Evolutionary conservation across 2,888 invertebrate genomes (phyloP), one percentile per base, ranked within the genome.

Genomic region (Lagria hirta): DNA sequence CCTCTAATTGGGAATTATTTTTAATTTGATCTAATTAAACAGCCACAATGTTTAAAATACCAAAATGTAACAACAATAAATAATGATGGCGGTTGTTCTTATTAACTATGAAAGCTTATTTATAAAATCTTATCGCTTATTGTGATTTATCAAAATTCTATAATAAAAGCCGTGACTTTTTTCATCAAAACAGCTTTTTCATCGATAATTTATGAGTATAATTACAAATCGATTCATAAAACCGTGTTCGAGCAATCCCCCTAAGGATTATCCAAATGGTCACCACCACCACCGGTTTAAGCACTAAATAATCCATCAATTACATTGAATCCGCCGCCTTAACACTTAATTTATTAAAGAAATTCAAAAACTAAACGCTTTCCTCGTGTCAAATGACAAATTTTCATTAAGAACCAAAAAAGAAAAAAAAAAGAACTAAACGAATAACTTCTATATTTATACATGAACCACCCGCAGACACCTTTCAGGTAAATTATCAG

Each of bases 401-500:
- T n/a, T n/a, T n/a, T n/a, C n/a, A n/a, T n/a, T n/a, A n/a, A n/a
- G n/a, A n/a, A n/a, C n/a, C n/a, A n/a, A n/a, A n/a, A n/a, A n/a
- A n/a, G n/a, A n/a, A n/a, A n/a, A n/a, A n/a, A n/a, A n/a, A n/a
- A n/a, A n/a, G n/a, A n/a, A n/a, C n/a, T n/a, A n/a, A n/a, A n/a
- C n/a, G n/a, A n/a, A n/a, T n/a, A n/a, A n/a, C n/a, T n/a, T n/a
- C n/a, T n/a, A n/a, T n/a, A n/a, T n/a, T n/a, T n/a, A n/a, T n/a
- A n/a, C n/a, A n/a, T 23, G 47, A 30, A 56, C 57, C 57, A 57
- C 58, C 58, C 54, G 57, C 52, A 50, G 58, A 50, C 54, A 51
- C 18, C 18, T 44, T 42, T 43, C 42, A 47, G 53, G 49, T 64
- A 64, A 61, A 64, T 64, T 60, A 62, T 60, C 60, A 54, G 63